Base-by-base conservation (phyloP, 1,140 invertebrate species). In the Drosophila carrolli region DNA sequence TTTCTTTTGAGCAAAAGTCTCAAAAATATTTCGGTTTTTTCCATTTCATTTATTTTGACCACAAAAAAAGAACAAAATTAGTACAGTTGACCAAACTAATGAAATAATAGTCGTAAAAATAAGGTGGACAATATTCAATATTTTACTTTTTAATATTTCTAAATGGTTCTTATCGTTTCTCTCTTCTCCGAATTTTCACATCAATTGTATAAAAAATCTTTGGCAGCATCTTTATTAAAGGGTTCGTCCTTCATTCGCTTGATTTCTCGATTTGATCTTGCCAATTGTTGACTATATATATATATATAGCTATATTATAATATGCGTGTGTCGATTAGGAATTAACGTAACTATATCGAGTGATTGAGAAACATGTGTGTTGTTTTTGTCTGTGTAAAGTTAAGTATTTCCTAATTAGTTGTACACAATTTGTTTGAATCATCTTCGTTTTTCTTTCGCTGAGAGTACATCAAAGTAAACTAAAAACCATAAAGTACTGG, bases 131-230 rank as follows among this genome's bases (percentile, higher is more conserved):
- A 59, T 75, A 61, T 41, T 58, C 14, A 51, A 78, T 70, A 70
- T 46, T 66, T 81, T 56, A 76, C 57, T 50, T 62, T 43, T 51
- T 62, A 68, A 59, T 79, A 65, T 75, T 60, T 80, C 40, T 80
- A 78, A 57, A 65, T 70, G 55, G 50, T 50, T 65, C 50, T 50
- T 32, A 35, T 81, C 27, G 38, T n/a, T 43, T 43, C 38, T 50
- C 44, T 4, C 54, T 10, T 14, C 14, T 23, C n/a, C 13, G 23
- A 56, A 48, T 57, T 75, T 37, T 32, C 32, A 73, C 59, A 63
- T 68, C 65, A 43, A 60, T 77, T 81, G 77, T 85, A 84, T 68
- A 84, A 83, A 73, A 81, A 81, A 78, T 86, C 82, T 86, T 86
- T 86, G 82, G 82, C 82, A 86, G 82, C 82, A 88, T 86, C 79